These are phyloP conservation scores for Leucoma salicis DNA, from an alignment of 2,888 invertebrate species.

Conservation along the genomic window DNA sequence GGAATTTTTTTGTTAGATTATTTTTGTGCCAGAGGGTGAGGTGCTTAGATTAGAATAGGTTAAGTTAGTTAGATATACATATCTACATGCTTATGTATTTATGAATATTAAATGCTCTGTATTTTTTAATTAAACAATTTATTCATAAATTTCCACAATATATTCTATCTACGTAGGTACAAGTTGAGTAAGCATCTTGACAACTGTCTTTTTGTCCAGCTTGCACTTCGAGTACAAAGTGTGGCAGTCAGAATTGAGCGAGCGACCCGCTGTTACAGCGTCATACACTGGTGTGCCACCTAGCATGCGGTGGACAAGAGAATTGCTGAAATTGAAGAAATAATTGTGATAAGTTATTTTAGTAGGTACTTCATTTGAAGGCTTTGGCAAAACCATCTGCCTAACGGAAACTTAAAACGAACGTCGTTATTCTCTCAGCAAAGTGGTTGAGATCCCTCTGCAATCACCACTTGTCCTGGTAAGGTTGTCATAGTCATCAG, in stretches of 20 bases:
- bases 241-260: conserved; percentile 82
- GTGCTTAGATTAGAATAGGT: no score
- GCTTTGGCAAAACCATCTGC: no score
- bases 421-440: no score
- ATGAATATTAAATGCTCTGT: no score
- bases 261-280: conserved; percentile 85
- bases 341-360: neutral
- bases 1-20: no score
- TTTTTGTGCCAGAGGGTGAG: no score
- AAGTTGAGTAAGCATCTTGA: conserved; percentile 86
- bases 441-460: neutral
- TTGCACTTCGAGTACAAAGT: conserved; percentile 85
- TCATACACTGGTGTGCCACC: conserved; percentile 88
- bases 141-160: conserved; percentile 14
- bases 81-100: no score
- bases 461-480: no score
- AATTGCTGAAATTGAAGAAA: conserved; percentile 80
- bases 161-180: conserved; percentile 67
- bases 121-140: conserved; percentile 7
- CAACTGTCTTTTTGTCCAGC: conserved; percentile 84
- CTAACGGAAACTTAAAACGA: no score
- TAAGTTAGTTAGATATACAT: no score
- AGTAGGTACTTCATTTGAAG: neutral
- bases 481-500: no score
- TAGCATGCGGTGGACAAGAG: conserved; percentile 85